A percentile compares a stretch with the other conserved stretches of the same genome.
Evolutionary conservation across 2,113 vertebrate genomes (phyloP).

Genomic region (Macrotis lagotis): DNA sequence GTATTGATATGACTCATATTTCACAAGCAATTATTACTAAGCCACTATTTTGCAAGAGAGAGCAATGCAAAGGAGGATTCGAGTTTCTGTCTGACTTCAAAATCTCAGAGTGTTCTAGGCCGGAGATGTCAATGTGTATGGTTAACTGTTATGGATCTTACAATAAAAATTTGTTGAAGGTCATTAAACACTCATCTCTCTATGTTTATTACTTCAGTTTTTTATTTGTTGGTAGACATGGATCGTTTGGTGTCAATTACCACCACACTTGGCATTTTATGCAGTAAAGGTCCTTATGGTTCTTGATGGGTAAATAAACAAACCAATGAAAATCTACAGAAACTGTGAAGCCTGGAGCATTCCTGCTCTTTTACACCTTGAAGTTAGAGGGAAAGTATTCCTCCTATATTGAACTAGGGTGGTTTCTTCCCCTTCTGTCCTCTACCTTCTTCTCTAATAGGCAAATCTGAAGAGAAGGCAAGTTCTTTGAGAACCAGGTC

Average conservation of each 20-base stretch:
- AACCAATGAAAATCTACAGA: slow-evolving; percentile 64
- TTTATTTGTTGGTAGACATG: slow-evolving; percentile 81
- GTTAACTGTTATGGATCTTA: slow-evolving; percentile 81
- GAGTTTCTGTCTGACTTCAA: slow-evolving; percentile 68
- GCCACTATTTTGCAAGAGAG: background rate
- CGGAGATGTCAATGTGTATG: slow-evolving; percentile 77
- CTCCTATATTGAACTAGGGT: background rate
- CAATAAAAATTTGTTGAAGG: slow-evolving; percentile 82
- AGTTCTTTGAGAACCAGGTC: background rate
- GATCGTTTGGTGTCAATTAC: slow-evolving; percentile 80
- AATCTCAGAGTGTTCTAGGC: slow-evolving; percentile 68
- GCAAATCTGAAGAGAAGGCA: background rate
- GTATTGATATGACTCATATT: background rate
- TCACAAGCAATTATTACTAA: slow-evolving; percentile 37
- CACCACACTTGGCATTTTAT: slow-evolving; percentile 79
- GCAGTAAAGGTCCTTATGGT: slow-evolving; percentile 77
- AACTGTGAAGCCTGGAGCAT: slow-evolving; percentile 29
- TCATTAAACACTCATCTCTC: slow-evolving; percentile 81
- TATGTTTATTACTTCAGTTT: slow-evolving; percentile 79
- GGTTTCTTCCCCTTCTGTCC: background rate
- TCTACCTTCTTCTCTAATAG: background rate
- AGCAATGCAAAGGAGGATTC: slow-evolving; percentile 44
- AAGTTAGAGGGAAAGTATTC: background rate
- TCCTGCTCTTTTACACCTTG: slow-evolving; percentile 47
- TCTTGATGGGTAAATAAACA: slow-evolving; percentile 78